These are phyloP conservation scores for Acleris literana DNA, from an alignment of 2,888 invertebrate species.

Conservation along the genomic window DNA sequence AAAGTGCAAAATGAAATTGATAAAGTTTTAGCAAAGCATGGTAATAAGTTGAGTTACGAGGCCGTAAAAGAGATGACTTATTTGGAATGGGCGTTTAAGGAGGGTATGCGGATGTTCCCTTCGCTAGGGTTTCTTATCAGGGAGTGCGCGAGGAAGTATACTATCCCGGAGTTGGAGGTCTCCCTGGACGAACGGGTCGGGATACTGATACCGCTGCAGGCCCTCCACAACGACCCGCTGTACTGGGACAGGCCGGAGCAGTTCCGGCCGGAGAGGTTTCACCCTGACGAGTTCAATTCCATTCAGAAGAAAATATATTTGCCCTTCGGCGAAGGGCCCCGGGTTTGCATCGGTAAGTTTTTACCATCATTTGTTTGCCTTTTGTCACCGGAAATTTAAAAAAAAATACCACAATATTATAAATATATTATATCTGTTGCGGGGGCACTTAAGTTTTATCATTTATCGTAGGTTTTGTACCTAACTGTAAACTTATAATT, in stretches of 20 bases:
- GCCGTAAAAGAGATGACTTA: conserved; percentile 62
- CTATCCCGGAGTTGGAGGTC: conserved; percentile 54
- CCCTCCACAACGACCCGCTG: conserved; percentile 60
- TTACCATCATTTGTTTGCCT: too few relatives aligned
- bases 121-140: conserved; percentile 61
- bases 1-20: conserved; percentile 60
- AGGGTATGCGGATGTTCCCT: conserved; percentile 64
- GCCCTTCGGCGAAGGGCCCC: conserved; percentile 51
- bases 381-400: too few relatives aligned
- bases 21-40: conserved; percentile 50
- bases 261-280: conserved; percentile 62
- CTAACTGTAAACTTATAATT: too few relatives aligned
- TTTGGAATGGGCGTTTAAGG: conserved; percentile 59
- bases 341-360: conserved; percentile 35
- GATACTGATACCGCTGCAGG: conserved; percentile 52
- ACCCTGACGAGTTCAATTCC: conserved; percentile 48
- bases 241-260: conserved; percentile 57
- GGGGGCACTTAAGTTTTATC: too few relatives aligned
- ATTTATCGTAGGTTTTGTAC: too few relatives aligned
- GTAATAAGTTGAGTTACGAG: conserved; percentile 56
- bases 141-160: conserved; percentile 53
- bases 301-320: conserved; percentile 57
- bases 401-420: too few relatives aligned
- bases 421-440: too few relatives aligned
- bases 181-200: conserved; percentile 57